A percentile compares a stretch with the other conserved stretches of the same genome.
Conservation (phyloP, 2,888 invertebrate genomes). For the Nomada flava region DNA sequence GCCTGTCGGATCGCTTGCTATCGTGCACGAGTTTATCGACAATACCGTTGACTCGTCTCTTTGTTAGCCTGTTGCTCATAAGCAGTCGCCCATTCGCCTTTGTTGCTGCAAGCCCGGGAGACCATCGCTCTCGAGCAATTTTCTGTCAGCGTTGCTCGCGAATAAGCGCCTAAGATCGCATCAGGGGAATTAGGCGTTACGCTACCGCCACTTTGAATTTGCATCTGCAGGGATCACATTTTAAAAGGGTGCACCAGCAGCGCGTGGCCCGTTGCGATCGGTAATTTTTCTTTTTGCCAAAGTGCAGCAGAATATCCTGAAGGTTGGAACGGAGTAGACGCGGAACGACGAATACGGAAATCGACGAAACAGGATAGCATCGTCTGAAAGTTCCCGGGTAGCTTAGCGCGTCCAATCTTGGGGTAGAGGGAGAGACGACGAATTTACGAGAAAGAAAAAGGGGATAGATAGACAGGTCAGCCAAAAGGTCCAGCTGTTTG, state of each 20-base stretch:
- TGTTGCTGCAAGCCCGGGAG: neutral
- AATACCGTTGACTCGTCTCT: constrained; percentile 7
- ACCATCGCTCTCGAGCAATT: neutral
- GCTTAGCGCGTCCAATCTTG: neutral
- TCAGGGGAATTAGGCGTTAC: too few relatives aligned
- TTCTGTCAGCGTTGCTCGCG: too few relatives aligned
- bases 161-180: too few relatives aligned
- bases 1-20: constrained; percentile 14
- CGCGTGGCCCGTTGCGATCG: neutral
- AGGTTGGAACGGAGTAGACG: neutral
- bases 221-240: too few relatives aligned
- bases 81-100: constrained; percentile 10
- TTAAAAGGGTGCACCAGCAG: neutral
- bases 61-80: constrained; percentile 5
- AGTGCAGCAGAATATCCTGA: too few relatives aligned
- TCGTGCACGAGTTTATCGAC: neutral
- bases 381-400: constrained; percentile 1
- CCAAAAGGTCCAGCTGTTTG: constrained; percentile 39
- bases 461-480: neutral
- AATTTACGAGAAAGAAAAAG: neutral
- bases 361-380: constrained; percentile 2
- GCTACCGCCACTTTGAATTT: too few relatives aligned
- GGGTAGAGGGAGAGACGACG: neutral
- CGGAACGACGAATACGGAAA: constrained; percentile 5
- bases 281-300: neutral